These are phyloP conservation scores for Diplazon laetatorius DNA, from an alignment of 2,888 invertebrate genomes.

Conservation along the genomic window DNA sequence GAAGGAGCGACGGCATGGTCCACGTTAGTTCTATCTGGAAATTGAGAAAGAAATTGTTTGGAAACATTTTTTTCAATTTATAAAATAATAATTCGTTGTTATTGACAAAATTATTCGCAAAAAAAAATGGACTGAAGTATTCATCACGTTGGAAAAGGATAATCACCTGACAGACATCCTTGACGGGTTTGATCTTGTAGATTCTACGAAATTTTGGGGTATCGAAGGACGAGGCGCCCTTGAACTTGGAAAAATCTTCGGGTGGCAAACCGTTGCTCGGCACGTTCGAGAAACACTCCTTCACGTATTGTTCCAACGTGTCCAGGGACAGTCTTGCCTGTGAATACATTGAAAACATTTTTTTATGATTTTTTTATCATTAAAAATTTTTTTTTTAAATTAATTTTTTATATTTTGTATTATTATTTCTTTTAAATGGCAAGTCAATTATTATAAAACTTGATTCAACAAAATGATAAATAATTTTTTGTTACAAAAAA, in stretches of 20 bases:
- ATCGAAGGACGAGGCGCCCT: slow-evolving; percentile 84
- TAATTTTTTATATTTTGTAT: too few species aligned
- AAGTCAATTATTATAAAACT: too few species aligned
- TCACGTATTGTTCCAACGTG: slow-evolving; percentile 86
- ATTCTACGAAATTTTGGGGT: slow-evolving; percentile 87
- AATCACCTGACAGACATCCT: slow-evolving; percentile 87
- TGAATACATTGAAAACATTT: slow-evolving; percentile 46
- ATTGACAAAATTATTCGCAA: too few species aligned
- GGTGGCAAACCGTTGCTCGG: slow-evolving; percentile 87
- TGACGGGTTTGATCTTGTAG: slow-evolving; percentile 90
- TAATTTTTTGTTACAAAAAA: slow-evolving; percentile 3
- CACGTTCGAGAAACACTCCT: slow-evolving; percentile 87
- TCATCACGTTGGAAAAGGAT: not conserved
- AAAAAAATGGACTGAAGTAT: too few species aligned
- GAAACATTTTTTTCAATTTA: too few species aligned
- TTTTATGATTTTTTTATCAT: too few species aligned
- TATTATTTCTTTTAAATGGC: too few species aligned
- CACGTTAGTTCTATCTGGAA: slow-evolving; percentile 85
- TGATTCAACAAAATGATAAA: too few species aligned
- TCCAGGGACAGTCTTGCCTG: slow-evolving; percentile 86
- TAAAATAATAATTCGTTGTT: too few species aligned
- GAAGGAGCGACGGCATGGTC: slow-evolving; percentile 85
- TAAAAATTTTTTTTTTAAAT: too few species aligned
- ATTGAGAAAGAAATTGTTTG: too few species aligned
- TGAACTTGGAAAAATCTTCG: slow-evolving; percentile 85